Base-by-base conservation (phyloP, 2,113 vertebrate species). In the Osmerus eperlanus region DNA sequence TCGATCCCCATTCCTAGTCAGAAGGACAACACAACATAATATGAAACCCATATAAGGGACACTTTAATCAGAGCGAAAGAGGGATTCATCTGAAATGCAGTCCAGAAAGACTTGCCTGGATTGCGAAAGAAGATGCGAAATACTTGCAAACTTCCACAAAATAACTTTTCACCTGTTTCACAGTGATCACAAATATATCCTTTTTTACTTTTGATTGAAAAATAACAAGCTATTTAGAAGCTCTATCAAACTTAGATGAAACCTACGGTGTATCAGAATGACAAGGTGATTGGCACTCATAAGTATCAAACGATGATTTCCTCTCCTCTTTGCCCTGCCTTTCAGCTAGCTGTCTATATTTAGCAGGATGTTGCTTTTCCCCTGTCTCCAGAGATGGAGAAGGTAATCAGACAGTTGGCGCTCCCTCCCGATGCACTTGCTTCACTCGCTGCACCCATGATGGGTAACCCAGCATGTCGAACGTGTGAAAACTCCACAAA, bases 401-500 rank as follows among this genome's bases (percentile, higher is more conserved):
- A 19, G 13, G 13, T 62, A 62, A 28, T 62, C 21, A 62, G 25
- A 23, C 23, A 7, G 60, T 15, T 62, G 60, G 14, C 5, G 13
- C 58, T 23, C 4, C 23, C 19, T 14, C 23, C 58, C 12, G 7
- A 59, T 9, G 32, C 32, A 36, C 32, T 36, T 5, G 1, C 41
- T 47, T 47, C 41, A 47, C 41, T 47, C 41, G 9, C 41, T 47
- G 41, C 41, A 47, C 41, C 41, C 41, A 47, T 11, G 41, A 47
- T 47, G 41, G 41, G 60, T 28, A 28, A 28, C 25, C 18, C 25
- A 29, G 14, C 14, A 25, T 15, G 25, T 15, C 5, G 13, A 61
- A 23, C 3, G 58, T 60, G 21, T 60, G 58, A 60, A 60, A 60
- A 25, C 58, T 60, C 11, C 58, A 60, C 58, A 60, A 60, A 60